A percentile compares a stretch with the other conserved stretches of the same genome.
Conservation (phyloP, 2,888 invertebrate species). For the Sarcophaga carnaria region DNA sequence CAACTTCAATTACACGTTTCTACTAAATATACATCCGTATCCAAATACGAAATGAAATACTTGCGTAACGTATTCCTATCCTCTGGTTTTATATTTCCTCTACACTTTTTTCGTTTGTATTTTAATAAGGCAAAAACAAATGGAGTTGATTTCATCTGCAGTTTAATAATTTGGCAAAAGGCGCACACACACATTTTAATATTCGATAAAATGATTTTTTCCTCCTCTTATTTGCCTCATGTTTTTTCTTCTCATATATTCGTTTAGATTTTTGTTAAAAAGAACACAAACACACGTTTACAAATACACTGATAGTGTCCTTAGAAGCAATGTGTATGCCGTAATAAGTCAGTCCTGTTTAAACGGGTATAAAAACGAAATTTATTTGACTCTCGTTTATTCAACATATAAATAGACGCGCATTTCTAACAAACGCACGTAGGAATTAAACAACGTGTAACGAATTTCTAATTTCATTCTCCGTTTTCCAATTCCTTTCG, state of each 20-base stretch:
- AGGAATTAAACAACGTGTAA: slow-evolving; percentile 48
- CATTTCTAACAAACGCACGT: slow-evolving; percentile 49
- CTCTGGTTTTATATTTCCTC: neutral
- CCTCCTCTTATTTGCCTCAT: neutral
- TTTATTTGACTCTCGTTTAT: slow-evolving; percentile 21
- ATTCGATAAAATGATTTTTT: neutral
- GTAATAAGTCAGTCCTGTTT: neutral
- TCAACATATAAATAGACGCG: slow-evolving; percentile 7
- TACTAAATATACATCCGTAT: too few species aligned
- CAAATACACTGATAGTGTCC: neutral
- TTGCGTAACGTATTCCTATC: too few species aligned
- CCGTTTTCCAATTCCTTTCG: slow-evolving; percentile 12
- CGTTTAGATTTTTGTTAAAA: neutral
- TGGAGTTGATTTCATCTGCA: slow-evolving; percentile 5
- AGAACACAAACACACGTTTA: neutral
- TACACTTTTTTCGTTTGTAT: neutral
- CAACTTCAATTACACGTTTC: too few species aligned
- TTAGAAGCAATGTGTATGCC: neutral
- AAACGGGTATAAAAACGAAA: slow-evolving; percentile 3
- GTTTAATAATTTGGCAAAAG: slow-evolving; percentile 24
- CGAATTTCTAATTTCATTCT: slow-evolving; percentile 38
- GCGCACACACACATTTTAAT: neutral
- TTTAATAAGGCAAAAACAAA: slow-evolving; percentile 6
- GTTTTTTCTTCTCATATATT: neutral
- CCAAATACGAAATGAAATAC: too few species aligned